Base-by-base conservation (phyloP, 2,113 vertebrate species). In the Vidua chalybeata region DNA sequence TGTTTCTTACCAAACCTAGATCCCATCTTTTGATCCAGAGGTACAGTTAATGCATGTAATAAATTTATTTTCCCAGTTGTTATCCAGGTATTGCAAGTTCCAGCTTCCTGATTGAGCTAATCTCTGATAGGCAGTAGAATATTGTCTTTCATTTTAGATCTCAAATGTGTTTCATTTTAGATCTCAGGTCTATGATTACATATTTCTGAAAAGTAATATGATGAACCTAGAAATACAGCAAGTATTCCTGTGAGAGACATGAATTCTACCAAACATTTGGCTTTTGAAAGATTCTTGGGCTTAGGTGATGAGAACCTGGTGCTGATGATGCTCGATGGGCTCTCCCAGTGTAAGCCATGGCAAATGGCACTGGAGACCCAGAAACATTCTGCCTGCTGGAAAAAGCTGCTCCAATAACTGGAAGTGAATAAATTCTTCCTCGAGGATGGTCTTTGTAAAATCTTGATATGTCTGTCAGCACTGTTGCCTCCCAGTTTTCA, bases 1-100 rank as follows among this genome's bases (percentile, higher is more conserved):
- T 27, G 2, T 73, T 94, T 76, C 84, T 79, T 82, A 82, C 33
- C 83, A 62, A 92, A 46, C 78, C 66, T 73, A 68, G 79, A 79
- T 81, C 37, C 9, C 74, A 10, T 46, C 73, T 72, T 94, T 91
- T 93, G 54, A 69, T 87, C 69, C 89, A 76, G 77, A 84, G 84
- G 35, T 58, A 17, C 31, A 58, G 54, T 49, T 91, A 84, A 64
- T 91, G 52, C 31, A 11, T 56, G 69, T 48, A 84, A 59, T 35
- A 84, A 37, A 82, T 87, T 76, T 41, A 10, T 81, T 55, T 80
- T 71, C 81, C 64, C 66, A 46, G 16, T 15, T 64, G 74, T 43
- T 82, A 62, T 4, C 48, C 39, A 43, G 37, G n/a, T 68, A 58
- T 54, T 95, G 46, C 62, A 1, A 46, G 26, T 84, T 87, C 52